Evolutionary conservation across 2,888 invertebrate species (phyloP).

Genomic region (Psylliodes chrysocephalus): DNA sequence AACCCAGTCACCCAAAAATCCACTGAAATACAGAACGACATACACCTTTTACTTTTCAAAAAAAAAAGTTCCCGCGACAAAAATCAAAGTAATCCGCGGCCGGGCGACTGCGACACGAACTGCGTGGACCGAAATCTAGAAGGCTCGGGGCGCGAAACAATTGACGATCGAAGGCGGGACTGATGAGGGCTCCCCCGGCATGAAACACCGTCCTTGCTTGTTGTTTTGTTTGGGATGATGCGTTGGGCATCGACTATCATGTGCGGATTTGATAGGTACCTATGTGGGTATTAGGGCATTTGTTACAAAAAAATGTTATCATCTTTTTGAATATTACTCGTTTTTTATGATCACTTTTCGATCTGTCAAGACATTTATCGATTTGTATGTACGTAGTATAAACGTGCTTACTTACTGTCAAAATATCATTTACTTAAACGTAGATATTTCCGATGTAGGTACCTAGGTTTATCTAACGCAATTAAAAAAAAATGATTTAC

Average conservation of each 20-base stretch:
- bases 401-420: too few relatives aligned
- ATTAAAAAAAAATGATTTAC: too few relatives aligned
- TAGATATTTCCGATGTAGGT: too few relatives aligned
- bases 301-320: too few relatives aligned
- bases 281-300: too few relatives aligned
- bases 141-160: conserved; percentile 20
- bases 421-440: too few relatives aligned
- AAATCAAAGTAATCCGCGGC: conserved; percentile 25
- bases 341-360: too few relatives aligned
- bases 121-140: conserved; percentile 22
- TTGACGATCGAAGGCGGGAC: conserved; percentile 25
- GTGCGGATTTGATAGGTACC: not conserved
- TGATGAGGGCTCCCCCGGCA: conserved; percentile 16
- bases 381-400: too few relatives aligned
- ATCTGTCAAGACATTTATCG: too few relatives aligned
- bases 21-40: not conserved
- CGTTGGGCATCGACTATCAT: not conserved
- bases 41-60: not conserved
- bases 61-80: conserved; percentile 11
- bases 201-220: conserved; percentile 8
- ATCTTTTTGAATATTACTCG: too few relatives aligned
- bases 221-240: not conserved
- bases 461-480: too few relatives aligned
- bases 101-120: conserved; percentile 19
- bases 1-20: not conserved